Evolutionary conservation across 2,113 vertebrate species (phyloP), one percentile per base, ranked within the genome.

Genomic region (Geococcyx californianus): DNA sequence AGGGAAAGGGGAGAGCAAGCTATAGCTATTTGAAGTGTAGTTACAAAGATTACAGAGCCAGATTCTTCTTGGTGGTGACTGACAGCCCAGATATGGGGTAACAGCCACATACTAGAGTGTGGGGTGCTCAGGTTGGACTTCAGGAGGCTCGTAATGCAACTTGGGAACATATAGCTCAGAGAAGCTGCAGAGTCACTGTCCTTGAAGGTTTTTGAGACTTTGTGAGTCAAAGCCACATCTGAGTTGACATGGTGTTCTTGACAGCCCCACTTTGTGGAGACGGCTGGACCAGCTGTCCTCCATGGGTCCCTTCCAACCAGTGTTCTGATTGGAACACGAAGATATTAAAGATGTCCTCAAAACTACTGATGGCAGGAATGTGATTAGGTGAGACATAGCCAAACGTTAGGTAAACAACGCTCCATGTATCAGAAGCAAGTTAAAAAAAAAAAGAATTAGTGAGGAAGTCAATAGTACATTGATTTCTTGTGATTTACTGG

Each of bases 401-500:
- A 89, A 38, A 67, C 6, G 1, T 55, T 38, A 67, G 47, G 36
- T 51, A 90, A 92, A 67, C 45, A 74, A 12, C 40, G 28, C 9
- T 45, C 59, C 33, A 11, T 23, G 29, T 2, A 0, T 73, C 66
- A 89, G 64, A 75, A 79, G 11, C 3, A 58, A 81, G 54, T 29
- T 45, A 31, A 66, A 69, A 85, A 68, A 69, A 85, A 64, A 70
- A 78, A 15, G 12, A 21, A 26, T 56, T 33, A 59, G 16, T 60
- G n/a, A 76, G n/a, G 44, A 79, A 87, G 78, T 92, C 66, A 91
- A 31, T 68, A 44, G 49, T 62, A 11, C 21, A n/a, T 56, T 93
- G 33, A 62, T 77, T 58, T 84, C 24, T 47, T 54, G 26, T 89
- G 47, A 77, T 83, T 63, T 95, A 11, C n/a, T n/a, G 26, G 29